Percentiles rank a stretch among this genome's conserved stretches.
These are phyloP conservation scores for Pseudocheirus occidentalis DNA, from an alignment of 2,797 vertebrate species.

Conservation along the genomic window DNA sequence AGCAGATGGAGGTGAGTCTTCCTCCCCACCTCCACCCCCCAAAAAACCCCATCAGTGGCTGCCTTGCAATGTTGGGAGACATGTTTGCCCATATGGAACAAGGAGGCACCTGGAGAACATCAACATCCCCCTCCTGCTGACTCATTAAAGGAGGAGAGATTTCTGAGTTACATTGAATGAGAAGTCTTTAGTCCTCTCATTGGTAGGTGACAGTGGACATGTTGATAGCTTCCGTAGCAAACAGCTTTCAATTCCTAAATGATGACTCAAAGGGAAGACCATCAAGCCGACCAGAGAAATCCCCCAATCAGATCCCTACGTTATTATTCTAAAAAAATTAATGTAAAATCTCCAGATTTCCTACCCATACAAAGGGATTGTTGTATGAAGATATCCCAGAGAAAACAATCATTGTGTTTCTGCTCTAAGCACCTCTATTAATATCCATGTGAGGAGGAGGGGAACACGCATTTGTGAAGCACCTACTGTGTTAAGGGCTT, in stretches of 20 bases:
- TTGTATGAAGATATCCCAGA: slow-evolving; percentile 41
- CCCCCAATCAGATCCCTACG: neutral
- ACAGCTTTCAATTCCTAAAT: neutral
- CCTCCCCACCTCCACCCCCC: too few relatives aligned
- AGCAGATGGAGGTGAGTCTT: neutral
- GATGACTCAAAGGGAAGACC: neutral
- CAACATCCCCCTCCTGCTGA: neutral
- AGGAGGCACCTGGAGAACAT: neutral
- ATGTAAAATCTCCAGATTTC: neutral
- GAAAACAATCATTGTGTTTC: neutral
- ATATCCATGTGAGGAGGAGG: neutral
- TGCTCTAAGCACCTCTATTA: neutral
- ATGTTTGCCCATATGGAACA: neutral
- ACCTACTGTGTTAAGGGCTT: neutral
- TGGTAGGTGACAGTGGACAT: neutral
- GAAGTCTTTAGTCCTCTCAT: neutral
- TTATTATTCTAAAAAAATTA: neutral
- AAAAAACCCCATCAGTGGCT: neutral
- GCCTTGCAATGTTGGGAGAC: neutral
- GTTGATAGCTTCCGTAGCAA: neutral
- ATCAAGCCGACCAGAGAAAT: neutral
- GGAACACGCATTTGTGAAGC: neutral
- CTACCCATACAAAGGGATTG: slow-evolving; percentile 8
- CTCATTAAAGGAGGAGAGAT: neutral
- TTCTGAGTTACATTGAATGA: neutral